A percentile compares a stretch with the other conserved stretches of the same genome.
These are phyloP conservation scores for Nymphicus hollandicus DNA, from an alignment of 2,113 vertebrate species.

Conservation along the genomic window DNA sequence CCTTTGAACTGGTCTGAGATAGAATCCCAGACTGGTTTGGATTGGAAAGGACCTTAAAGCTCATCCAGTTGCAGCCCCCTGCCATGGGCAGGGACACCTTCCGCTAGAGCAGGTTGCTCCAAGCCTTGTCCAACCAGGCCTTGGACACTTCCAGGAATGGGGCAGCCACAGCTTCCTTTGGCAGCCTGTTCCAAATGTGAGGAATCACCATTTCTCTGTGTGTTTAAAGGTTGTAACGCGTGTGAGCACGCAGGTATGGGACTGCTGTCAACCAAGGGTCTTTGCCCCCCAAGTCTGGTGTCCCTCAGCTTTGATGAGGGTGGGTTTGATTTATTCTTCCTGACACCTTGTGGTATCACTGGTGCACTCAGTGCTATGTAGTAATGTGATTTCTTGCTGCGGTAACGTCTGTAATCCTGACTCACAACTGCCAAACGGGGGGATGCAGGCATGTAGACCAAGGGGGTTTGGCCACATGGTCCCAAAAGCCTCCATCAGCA, in stretches of 20 bases:
- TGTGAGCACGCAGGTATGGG: neutral
- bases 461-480: neutral
- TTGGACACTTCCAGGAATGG: neutral
- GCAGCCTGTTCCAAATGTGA: neutral
- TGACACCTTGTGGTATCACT: neutral
- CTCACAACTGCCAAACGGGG: neutral
- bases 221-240: neutral
- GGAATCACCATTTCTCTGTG: neutral
- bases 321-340: neutral
- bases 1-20: neutral
- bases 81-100: neutral
- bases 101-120: neutral
- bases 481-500: neutral
- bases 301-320: neutral
- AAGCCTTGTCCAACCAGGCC: neutral
- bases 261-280: neutral
- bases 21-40: neutral
- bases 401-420: neutral
- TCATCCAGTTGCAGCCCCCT: neutral
- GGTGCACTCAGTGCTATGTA: neutral
- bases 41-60: neutral
- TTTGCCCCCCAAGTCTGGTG: neutral
- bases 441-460: neutral
- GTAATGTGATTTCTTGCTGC: neutral
- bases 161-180: neutral